Conservation (phyloP, 64 coral and sea anemone genomes). For the Montipora sp. region DNA sequence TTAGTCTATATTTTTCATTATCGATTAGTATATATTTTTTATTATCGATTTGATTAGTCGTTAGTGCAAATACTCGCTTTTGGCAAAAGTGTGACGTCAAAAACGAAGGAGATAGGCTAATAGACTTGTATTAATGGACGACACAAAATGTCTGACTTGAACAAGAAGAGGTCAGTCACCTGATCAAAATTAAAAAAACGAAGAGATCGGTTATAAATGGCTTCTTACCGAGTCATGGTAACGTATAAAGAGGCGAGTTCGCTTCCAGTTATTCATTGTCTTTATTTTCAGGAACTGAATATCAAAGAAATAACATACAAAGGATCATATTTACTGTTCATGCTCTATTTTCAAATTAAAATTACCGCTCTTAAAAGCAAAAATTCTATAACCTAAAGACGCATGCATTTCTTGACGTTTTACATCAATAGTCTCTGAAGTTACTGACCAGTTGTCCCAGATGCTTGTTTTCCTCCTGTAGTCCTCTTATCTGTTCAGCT, state of each 20-base stretch:
- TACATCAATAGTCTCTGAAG: background rate
- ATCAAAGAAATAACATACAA: background rate
- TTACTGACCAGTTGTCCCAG: constrained; percentile 83
- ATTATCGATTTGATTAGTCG: no score
- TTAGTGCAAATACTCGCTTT: no score
- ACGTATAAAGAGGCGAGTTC: constrained; percentile 78
- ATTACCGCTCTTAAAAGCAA: no score
- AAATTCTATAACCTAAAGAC: no score
- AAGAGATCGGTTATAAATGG: background rate
- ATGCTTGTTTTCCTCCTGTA: constrained; percentile 93
- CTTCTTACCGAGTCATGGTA: constrained; percentile 91
- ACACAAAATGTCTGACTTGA: no score
- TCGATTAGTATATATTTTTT: no score
- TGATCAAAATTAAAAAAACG: background rate
- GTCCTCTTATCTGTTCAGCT: constrained; percentile 86
- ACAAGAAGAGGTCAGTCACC: no score
- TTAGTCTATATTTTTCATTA: no score
- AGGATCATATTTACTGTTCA: background rate
- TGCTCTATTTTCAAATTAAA: background rate
- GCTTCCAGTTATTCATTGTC: constrained; percentile 99
- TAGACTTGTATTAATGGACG: no score
- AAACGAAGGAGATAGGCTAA: no score
- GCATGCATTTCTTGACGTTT: background rate
- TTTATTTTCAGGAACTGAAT: constrained; percentile 94
- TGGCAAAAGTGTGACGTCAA: no score